These are phyloP conservation scores for Kryptolebias marmoratus DNA, from an alignment of 2,113 vertebrate species.

Conservation along the genomic window DNA sequence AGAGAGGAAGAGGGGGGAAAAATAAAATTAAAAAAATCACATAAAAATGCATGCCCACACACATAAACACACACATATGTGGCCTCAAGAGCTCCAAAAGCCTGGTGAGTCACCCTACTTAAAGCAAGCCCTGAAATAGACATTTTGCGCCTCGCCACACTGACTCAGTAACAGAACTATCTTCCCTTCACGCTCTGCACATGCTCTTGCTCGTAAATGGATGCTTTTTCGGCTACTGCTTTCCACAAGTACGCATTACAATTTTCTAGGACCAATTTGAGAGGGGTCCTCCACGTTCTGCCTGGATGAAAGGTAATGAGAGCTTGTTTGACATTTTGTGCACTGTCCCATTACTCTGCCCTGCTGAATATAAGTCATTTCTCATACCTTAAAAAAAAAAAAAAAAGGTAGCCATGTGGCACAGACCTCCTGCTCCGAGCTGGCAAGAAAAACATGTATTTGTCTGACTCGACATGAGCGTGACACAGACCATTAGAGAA, in stretches of 20 bases:
- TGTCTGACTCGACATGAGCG: conserved; percentile 50
- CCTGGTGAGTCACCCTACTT: conserved; percentile 78
- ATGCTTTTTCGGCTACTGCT: conserved; percentile 58
- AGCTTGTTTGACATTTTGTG: conserved; percentile 72
- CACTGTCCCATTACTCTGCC: conserved; percentile 55
- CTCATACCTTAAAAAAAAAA: conserved; percentile 32
- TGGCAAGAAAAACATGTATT: conserved; percentile 47
- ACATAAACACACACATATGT: conserved; percentile 45
- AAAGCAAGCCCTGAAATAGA: conserved; percentile 78
- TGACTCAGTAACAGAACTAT: conserved; percentile 72
- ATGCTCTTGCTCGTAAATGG: conserved; percentile 62
- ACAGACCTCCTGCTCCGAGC: conserved; percentile 42
- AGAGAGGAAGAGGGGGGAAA: conserved; percentile 24
- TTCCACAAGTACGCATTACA: conserved; percentile 55
- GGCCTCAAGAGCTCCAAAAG: conserved; percentile 64
- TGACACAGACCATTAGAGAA: conserved; percentile 51
- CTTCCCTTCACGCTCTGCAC: conserved; percentile 65
- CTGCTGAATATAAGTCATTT: conserved; percentile 54
- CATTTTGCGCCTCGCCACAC: conserved; percentile 76
- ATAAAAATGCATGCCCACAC: conserved; percentile 38
- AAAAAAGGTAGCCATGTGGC: conserved; percentile 55
- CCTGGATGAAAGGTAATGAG: conserved; percentile 66
- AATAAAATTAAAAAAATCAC: conserved; percentile 42
- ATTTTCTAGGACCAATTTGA: conserved; percentile 67
- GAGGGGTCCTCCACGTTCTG: conserved; percentile 58